Evolutionary conservation across 1,140 invertebrate species (phyloP).

Genomic region (Helicoverpa zea): DNA sequence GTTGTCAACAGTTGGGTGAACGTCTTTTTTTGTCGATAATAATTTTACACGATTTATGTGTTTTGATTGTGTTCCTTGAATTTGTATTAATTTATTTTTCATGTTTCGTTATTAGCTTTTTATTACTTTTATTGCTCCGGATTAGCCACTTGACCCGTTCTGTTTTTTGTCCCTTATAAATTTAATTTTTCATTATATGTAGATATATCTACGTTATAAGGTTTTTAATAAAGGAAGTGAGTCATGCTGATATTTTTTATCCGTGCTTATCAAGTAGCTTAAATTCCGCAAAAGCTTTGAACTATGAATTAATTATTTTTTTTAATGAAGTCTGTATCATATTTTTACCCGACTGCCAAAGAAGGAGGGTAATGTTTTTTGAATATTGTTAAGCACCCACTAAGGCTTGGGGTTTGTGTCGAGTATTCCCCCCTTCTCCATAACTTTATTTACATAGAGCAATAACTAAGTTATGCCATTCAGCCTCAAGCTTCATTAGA

Average conservation of each 20-base stretch:
- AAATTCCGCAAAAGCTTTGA: too few species aligned
- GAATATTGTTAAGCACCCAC: too few species aligned
- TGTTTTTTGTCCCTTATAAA: slow-evolving; percentile 39
- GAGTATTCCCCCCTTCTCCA: too few species aligned
- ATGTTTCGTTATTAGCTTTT: slow-evolving; percentile 48
- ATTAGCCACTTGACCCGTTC: slow-evolving; percentile 42
- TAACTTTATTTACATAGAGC: too few species aligned
- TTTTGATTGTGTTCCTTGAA: slow-evolving; percentile 61
- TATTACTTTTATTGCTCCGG: slow-evolving; percentile 34
- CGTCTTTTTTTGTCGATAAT: slow-evolving; percentile 68
- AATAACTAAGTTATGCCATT: too few species aligned
- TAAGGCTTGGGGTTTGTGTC: too few species aligned
- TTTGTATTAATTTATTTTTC: slow-evolving; percentile 50
- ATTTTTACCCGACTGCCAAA: too few species aligned
- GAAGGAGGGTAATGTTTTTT: too few species aligned
- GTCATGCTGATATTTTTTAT: slow-evolving; percentile 9
- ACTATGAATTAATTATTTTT: too few species aligned
- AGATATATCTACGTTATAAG: neutral
- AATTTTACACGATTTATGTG: slow-evolving; percentile 75
- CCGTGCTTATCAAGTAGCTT: neutral
- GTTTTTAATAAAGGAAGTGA: slow-evolving; percentile 33
- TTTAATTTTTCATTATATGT: slow-evolving; percentile 38
- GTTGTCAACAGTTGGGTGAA: slow-evolving; percentile 78
- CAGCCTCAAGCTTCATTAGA: neutral
- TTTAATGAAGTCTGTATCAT: too few species aligned